Conservation (phyloP, 2,888 invertebrate species). For the Patella pellucida region DNA sequence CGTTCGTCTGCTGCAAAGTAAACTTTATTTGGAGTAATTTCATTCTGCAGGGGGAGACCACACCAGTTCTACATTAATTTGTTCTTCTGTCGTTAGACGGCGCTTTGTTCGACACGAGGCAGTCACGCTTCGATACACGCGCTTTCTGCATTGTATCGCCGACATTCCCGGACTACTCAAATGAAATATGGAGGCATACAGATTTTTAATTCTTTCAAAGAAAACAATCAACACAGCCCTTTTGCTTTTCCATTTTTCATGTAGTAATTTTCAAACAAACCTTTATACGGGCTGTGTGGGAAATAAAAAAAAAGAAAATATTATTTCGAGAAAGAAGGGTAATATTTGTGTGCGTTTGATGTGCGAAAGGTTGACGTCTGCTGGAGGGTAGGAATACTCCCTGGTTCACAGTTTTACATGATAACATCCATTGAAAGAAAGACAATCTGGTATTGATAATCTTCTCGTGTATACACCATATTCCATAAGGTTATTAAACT, state of each 20-base stretch:
- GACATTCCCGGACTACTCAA: neutral
- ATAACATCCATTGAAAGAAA: neutral
- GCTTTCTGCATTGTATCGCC: neutral
- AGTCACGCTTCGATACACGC: slow-evolving; percentile 2
- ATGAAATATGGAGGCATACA: neutral
- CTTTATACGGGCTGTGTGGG: neutral
- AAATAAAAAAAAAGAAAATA: slow-evolving; percentile 1
- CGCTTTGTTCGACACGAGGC: neutral
- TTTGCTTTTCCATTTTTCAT: no score
- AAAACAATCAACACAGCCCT: no score
- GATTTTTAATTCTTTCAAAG: neutral
- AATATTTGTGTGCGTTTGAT: slow-evolving; percentile 1
- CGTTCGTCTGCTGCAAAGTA: neutral
- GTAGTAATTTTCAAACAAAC: slow-evolving; percentile 1
- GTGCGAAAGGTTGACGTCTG: neutral
- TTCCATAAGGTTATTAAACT: neutral
- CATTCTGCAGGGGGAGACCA: neutral
- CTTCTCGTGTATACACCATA: neutral
- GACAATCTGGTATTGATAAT: neutral
- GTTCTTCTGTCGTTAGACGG: slow-evolving; percentile 1
- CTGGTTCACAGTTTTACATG: neutral
- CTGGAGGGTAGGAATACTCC: neutral
- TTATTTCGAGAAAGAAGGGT: neutral
- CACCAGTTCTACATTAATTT: slow-evolving; percentile 4
- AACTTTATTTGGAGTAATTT: neutral